Conservation (phyloP, 2,888 invertebrate species). For the Synergus laeviventris region DNA sequence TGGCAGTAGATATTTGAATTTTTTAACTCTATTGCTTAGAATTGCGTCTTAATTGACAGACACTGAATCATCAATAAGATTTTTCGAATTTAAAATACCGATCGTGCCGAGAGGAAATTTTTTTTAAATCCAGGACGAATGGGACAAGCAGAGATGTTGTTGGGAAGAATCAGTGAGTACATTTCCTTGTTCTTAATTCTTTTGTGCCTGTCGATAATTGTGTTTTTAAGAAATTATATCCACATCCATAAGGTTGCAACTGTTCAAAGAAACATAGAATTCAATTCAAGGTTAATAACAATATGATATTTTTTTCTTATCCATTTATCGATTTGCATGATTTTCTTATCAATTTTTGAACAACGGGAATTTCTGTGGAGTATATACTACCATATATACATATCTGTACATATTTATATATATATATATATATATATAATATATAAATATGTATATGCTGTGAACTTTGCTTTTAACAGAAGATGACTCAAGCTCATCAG, state of each 20-base stretch:
- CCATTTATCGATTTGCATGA: neutral
- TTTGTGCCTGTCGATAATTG: no score
- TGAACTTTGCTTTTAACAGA: neutral
- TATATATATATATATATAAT: no score
- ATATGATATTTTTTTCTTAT: neutral
- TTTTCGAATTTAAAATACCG: neutral
- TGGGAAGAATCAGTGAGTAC: constrained; percentile 29
- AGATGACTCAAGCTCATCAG: neutral
- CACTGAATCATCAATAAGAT: neutral
- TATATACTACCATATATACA: no score
- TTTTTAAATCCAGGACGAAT: neutral
- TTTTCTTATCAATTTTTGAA: neutral
- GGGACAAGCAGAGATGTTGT: constrained; percentile 25
- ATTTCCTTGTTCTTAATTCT: neutral
- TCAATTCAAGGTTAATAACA: neutral
- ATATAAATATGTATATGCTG: no score
- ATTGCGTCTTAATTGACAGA: neutral
- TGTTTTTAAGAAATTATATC: neutral
- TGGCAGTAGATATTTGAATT: neutral
- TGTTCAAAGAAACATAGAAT: neutral
- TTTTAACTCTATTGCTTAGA: neutral
- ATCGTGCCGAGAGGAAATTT: neutral
- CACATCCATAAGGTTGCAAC: neutral
- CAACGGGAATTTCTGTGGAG: neutral
- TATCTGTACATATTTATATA: no score